Percentiles rank a stretch among this genome's conserved stretches.
Conservation (phyloP, 2,888 invertebrate genomes). For the Doris montereyensis region DNA sequence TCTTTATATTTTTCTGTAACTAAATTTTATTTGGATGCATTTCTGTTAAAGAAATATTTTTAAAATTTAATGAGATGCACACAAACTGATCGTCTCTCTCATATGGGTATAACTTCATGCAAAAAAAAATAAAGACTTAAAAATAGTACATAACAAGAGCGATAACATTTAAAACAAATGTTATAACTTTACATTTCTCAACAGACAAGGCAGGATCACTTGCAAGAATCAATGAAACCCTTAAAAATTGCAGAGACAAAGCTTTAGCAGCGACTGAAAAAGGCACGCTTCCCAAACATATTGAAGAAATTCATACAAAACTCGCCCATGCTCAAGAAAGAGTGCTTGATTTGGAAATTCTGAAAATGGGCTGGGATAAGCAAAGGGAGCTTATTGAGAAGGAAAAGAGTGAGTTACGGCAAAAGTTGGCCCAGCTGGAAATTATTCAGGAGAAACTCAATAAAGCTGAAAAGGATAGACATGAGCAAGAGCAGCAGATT, state of each 20-base stretch:
- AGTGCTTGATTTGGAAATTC: slow-evolving; percentile 34
- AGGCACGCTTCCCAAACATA: slow-evolving; percentile 33
- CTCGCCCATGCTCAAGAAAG: slow-evolving; percentile 31
- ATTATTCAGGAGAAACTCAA: not conserved
- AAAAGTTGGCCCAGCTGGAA: not conserved
- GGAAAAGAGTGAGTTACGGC: slow-evolving; percentile 1
- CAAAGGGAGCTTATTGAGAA: slow-evolving; percentile 21
- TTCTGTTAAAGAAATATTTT: too few species aligned
- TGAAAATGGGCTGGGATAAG: slow-evolving; percentile 35
- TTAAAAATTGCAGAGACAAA: slow-evolving; percentile 23
- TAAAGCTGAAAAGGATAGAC: not conserved
- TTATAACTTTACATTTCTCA: not conserved
- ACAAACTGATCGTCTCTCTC: too few species aligned
- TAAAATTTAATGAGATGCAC: too few species aligned
- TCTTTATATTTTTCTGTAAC: too few species aligned
- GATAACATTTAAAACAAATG: too few species aligned
- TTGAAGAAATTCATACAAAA: slow-evolving; percentile 23
- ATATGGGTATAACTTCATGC: too few species aligned
- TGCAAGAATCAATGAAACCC: slow-evolving; percentile 21
- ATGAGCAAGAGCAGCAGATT: slow-evolving; percentile 10
- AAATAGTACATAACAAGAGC: too few species aligned
- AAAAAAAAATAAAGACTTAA: too few species aligned
- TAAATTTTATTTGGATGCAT: too few species aligned
- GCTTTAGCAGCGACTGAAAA: slow-evolving; percentile 12
- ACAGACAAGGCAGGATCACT: slow-evolving; percentile 14